phyloP scores from a whole-genome alignment of 1,140 invertebrate genomes.

The Thalassaphorura encarpata region DNA sequence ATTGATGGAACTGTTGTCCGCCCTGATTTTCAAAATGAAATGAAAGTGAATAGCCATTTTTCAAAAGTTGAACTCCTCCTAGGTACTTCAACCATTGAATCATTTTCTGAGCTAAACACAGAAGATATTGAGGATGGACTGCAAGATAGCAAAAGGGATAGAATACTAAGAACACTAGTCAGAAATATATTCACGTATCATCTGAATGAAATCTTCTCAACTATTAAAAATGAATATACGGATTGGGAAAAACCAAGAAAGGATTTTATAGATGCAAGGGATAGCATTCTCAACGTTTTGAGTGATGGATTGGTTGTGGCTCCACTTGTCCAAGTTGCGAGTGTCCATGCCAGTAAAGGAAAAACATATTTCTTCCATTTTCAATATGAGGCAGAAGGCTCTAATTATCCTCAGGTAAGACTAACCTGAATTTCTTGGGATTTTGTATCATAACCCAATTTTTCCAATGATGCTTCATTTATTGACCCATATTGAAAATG shows the following conservation, averaged over 20 bases:
- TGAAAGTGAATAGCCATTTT: conserved; percentile 33
- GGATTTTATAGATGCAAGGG: conserved; percentile 49
- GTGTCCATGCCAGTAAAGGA: conserved; percentile 62
- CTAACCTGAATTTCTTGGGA: neutral
- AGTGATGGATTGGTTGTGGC: conserved; percentile 76
- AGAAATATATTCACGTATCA: conserved; percentile 80
- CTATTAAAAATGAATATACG: conserved; percentile 83
- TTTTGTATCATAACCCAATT: neutral
- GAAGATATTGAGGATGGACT: conserved; percentile 66
- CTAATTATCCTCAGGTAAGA: conserved; percentile 62
- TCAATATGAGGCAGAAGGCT: conserved; percentile 61
- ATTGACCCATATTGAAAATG: neutral
- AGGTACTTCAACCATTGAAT: conserved; percentile 48
- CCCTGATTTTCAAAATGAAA: conserved; percentile 38
- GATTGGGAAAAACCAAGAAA: conserved; percentile 71
- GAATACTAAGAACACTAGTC: conserved; percentile 75
- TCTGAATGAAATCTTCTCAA: conserved; percentile 80
- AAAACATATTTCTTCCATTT: conserved; percentile 81
- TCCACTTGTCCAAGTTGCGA: conserved; percentile 65
- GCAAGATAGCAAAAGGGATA: conserved; percentile 69
- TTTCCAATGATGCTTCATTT: neutral
- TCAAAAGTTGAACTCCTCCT: conserved; percentile 26
- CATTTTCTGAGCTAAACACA: conserved; percentile 61
- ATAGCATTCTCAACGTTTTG: conserved; percentile 60
- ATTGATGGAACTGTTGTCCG: conserved; percentile 57